Base-by-base conservation (phyloP, 37 sponge, comb jelly and placozoan species). In the Aphrocallistes beatrix region DNA sequence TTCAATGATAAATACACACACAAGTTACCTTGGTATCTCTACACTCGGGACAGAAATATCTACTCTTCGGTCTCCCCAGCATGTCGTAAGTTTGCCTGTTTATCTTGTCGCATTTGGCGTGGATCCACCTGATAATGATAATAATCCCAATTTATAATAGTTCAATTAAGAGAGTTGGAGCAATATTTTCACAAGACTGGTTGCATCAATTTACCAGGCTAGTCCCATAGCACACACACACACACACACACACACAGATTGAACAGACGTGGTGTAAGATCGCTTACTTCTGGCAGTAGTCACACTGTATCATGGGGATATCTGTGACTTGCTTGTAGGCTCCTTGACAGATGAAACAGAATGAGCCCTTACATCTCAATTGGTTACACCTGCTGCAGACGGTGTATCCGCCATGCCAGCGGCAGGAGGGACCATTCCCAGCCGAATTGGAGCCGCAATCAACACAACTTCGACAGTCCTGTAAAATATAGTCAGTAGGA, bases 121-220 rank as follows among this genome's bases (percentile, higher is more conserved):
- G 75, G 10, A 60, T 60, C 75, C 75, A 60, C 75, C 75, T 60
- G n/a, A n/a, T n/a, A n/a, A n/a, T n/a, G n/a, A n/a, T n/a, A n/a
- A n/a, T n/a, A n/a, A n/a, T n/a, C n/a, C n/a, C n/a, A n/a, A n/a
- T n/a, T n/a, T n/a, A n/a, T n/a, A n/a, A n/a, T n/a, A n/a, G n/a
- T n/a, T n/a, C n/a, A n/a, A n/a, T n/a, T n/a, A n/a, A n/a, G n/a
- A n/a, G n/a, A n/a, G n/a, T n/a, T n/a, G n/a, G n/a, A n/a, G n/a
- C n/a, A n/a, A n/a, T n/a, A n/a, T n/a, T n/a, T n/a, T n/a, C n/a
- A n/a, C n/a, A n/a, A n/a, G n/a, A n/a, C n/a, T n/a, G n/a, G n/a
- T n/a, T n/a, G n/a, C n/a, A n/a, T n/a, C n/a, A n/a, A n/a, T n/a
- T n/a, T n/a, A n/a, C n/a, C n/a, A n/a, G n/a, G n/a, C n/a, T n/a